phyloP scores from a whole-genome alignment of 2,113 vertebrate genomes.

The Sapayoa aenigma region DNA sequence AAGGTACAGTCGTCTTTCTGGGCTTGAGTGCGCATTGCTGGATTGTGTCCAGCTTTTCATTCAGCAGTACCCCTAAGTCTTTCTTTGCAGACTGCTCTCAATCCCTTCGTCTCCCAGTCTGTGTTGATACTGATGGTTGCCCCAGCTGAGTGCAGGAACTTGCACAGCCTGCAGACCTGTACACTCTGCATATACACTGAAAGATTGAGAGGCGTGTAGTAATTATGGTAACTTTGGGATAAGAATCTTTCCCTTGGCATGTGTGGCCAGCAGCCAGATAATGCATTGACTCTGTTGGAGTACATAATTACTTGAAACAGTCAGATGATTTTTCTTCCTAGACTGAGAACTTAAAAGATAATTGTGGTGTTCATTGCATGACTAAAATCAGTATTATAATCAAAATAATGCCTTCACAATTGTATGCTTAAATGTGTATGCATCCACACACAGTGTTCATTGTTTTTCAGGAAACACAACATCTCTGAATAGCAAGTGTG shows the following conservation, averaged over 20 bases:
- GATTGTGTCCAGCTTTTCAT: neutral
- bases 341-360: neutral
- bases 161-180: neutral
- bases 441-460: neutral
- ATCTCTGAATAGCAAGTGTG: neutral
- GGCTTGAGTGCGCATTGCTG: fast-evolving
- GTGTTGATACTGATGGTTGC: fast-evolving
- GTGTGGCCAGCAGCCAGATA: neutral
- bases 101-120: neutral
- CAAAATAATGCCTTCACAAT: neutral
- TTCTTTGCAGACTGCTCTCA: neutral
- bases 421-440: too few species aligned
- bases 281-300: neutral
- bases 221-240: neutral
- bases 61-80: neutral
- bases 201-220: neutral
- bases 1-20: neutral
- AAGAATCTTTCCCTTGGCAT: neutral
- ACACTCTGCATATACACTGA: neutral
- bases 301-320: neutral
- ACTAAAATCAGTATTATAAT: neutral
- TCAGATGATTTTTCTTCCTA: neutral
- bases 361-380: neutral
- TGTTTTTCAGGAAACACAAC: neutral
- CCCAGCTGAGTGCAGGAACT: neutral